Evolutionary conservation across 2,113 vertebrate species (phyloP), one percentile per base, ranked within the genome.

Genomic region (Pelodiscus sinensis): DNA sequence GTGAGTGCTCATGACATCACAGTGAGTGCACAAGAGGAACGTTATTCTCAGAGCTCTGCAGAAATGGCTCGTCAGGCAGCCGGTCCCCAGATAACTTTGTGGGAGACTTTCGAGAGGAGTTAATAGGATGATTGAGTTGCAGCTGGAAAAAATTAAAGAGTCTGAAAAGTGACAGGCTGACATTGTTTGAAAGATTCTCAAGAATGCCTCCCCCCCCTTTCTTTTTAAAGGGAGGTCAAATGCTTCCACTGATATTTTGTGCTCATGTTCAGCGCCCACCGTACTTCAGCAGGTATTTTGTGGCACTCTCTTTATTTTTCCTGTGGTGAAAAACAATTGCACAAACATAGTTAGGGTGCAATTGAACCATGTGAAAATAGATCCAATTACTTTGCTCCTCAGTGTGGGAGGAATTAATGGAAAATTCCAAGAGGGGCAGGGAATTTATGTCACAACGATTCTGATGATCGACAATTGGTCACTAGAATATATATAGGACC

Each of bases 1-100:
- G 98, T 96, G 97, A 97, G 97, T 94, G 97, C 91, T 93, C 96
- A 97, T 99, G 98, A 99, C 98, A 98, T 99, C 98, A 99, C 96
- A 0, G 90, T 71, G 95, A 13, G 38, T 58, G 97, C 97, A 99
- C 98, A 99, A 99, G 98, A 98, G 97, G 27, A 97, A 98, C 98
- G 98, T 99, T 98, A 96, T 98, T 97, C 96, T 98, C 97, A 90
- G 52, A 24, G 95, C 90, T 82, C 86, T 8, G 83, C 96, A 80
- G 85, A 97, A 97, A 52, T 6, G 55, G 89, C 91, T 97, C 96
- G 96, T 97, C 93, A 93, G 95, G 95, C 97, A 96, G 96, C 92
- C 94, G 96, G 96, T 60, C 95, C 96, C 97, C 81, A 97, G 97
- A 97, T 98, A 97, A 96, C 91, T 55, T 86, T 14, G 54, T 79